Conservation (phyloP, 2,888 invertebrate species). For the Melinaea menophilus region DNA sequence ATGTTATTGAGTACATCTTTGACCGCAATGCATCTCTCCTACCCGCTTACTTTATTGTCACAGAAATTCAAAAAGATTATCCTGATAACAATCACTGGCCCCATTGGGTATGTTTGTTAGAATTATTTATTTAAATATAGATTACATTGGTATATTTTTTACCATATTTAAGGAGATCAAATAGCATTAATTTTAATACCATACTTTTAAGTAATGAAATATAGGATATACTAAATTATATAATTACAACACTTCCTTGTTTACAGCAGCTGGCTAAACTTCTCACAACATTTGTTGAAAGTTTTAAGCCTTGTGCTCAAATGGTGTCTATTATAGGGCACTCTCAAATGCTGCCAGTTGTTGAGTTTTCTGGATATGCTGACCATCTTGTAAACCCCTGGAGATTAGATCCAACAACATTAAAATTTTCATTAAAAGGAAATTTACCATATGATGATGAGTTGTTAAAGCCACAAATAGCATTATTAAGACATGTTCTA, state of each 20-base stretch:
- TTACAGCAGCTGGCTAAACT: conserved; percentile 89
- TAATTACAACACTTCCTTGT: conserved; percentile 7
- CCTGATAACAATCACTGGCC: conserved; percentile 89
- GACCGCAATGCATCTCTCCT: conserved; percentile 94
- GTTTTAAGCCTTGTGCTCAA: conserved; percentile 95
- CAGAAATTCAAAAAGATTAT: conserved; percentile 94
- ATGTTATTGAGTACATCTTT: conserved; percentile 92
- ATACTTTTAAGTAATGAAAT: not conserved
- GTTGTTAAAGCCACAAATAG: conserved; percentile 91
- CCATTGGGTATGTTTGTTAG: conserved; percentile 85
- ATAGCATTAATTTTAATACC: not conserved
- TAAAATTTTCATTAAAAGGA: conserved; percentile 79
- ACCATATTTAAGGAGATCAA: not conserved
- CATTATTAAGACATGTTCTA: conserved; percentile 90
- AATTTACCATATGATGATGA: conserved; percentile 94
- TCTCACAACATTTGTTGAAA: conserved; percentile 93
- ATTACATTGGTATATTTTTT: not conserved
- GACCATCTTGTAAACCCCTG: conserved; percentile 95
- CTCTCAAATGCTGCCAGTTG: conserved; percentile 94
- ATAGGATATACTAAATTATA: not conserved
- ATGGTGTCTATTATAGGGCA: conserved; percentile 97
- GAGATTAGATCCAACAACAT: conserved; percentile 92
- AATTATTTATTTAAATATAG: not conserved
- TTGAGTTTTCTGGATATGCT: conserved; percentile 94
- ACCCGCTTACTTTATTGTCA: conserved; percentile 96